A percentile compares a stretch with the other conserved stretches of the same genome.
phyloP scores from a whole-genome alignment of 2,888 invertebrate species.

The Physocephala rufipes region DNA sequence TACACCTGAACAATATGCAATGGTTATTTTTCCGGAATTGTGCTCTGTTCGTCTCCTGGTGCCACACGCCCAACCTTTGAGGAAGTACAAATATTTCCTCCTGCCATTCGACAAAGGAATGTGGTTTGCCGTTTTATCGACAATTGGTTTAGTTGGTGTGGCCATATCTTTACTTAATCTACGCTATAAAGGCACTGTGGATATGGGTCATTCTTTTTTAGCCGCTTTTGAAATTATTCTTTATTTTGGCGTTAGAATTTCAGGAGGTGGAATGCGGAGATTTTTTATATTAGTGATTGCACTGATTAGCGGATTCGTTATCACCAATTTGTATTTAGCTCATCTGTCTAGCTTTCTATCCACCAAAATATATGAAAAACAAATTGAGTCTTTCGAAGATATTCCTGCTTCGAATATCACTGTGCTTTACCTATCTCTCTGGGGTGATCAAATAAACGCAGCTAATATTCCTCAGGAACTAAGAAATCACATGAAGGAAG shows the following conservation, averaged over 20 bases:
- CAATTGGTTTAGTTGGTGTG: background rate
- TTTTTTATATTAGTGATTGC: conserved; percentile 1
- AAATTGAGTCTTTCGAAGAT: conserved; percentile 32
- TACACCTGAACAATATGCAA: background rate
- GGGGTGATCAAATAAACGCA: background rate
- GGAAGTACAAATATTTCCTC: conserved; percentile 13
- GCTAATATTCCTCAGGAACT: background rate
- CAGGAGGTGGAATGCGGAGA: background rate
- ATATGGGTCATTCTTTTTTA: conserved; percentile 9
- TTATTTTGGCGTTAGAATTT: conserved; percentile 14
- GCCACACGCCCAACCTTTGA: conserved; percentile 7
- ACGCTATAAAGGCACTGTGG: background rate
- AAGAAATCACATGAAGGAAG: background rate
- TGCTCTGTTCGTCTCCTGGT: conserved; percentile 19
- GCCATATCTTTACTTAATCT: background rate
- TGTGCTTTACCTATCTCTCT: background rate
- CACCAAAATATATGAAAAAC: conserved; percentile 17
- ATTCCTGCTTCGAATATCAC: conserved; percentile 19
- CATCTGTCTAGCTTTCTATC: conserved; percentile 33
- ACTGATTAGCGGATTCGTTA: conserved; percentile 26
- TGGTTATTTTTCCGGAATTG: conserved; percentile 2
- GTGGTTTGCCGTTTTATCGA: conserved; percentile 22
- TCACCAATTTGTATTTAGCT: conserved; percentile 34
- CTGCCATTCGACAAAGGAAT: conserved; percentile 24
- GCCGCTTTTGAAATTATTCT: conserved; percentile 14